A percentile compares a stretch with the other conserved stretches of the same genome.
Evolutionary conservation across 2,888 invertebrate genomes (phyloP).

Genomic region (Alentia gelatinosa): DNA sequence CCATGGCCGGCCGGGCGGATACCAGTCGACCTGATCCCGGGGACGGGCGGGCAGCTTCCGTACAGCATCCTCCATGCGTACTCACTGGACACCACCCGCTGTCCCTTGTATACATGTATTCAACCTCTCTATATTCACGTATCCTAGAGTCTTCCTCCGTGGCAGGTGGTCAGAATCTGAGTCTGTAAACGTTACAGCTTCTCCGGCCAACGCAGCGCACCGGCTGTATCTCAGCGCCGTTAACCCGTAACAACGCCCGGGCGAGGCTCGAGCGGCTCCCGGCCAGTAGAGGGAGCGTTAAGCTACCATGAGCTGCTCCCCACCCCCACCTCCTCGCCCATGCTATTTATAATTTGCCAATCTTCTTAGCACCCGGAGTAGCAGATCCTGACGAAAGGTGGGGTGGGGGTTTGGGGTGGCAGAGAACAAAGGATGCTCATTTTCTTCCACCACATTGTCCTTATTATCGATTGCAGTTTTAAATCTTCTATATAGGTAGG

Average conservation of each 20-base stretch:
- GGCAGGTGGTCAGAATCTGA: too few relatives aligned
- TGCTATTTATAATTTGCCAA: conserved; percentile 49
- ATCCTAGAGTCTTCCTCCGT: too few relatives aligned
- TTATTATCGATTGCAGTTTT: background rate
- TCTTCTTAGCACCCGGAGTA: conserved; percentile 45
- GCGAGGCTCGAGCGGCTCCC: background rate
- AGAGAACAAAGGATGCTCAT: conserved; percentile 40
- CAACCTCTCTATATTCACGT: too few relatives aligned
- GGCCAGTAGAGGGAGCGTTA: background rate
- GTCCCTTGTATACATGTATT: too few relatives aligned
- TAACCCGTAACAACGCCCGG: background rate
- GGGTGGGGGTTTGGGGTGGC: background rate
- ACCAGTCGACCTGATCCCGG: too few relatives aligned
- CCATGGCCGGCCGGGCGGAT: too few relatives aligned
- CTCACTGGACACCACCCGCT: too few relatives aligned
- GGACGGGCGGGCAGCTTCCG: background rate
- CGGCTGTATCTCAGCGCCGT: background rate
- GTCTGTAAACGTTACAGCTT: too few relatives aligned
- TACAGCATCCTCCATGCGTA: background rate
- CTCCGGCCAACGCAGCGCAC: background rate
- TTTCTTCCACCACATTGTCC: background rate
- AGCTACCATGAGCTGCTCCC: background rate
- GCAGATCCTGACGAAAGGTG: background rate
- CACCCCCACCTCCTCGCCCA: background rate
- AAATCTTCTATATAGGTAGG: background rate